Conservation (phyloP, 2,888 invertebrate species). For the Rhopalosiphum nymphaeae region DNA sequence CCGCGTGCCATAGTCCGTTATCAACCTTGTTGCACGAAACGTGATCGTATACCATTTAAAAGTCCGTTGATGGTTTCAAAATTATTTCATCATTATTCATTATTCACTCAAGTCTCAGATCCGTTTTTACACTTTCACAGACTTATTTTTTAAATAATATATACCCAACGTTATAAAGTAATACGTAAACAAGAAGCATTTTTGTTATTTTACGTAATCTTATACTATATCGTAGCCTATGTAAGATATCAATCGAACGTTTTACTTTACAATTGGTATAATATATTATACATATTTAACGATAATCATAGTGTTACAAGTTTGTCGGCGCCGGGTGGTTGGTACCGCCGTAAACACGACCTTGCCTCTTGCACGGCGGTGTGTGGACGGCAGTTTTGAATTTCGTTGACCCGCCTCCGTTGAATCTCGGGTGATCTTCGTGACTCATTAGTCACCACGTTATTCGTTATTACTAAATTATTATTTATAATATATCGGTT, state of each 20-base stretch:
- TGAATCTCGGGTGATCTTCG: background rate
- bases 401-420: background rate
- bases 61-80: background rate
- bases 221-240: background rate
- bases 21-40: background rate
- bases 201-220: background rate
- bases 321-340: background rate
- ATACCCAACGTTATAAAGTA: background rate
- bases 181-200: background rate
- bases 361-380: background rate
- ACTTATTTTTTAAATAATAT: background rate
- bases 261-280: background rate
- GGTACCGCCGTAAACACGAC: conserved; percentile 34
- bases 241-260: background rate
- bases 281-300: background rate
- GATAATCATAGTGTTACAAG: background rate
- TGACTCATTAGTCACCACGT: background rate
- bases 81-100: background rate
- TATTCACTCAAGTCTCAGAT: background rate
- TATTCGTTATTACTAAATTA: background rate
- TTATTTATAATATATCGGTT: background rate
- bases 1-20: background rate
- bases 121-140: background rate
- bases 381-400: conserved; percentile 33
- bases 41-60: background rate